Conservation (phyloP, 2,113 vertebrate species). For the human (Homo sapiens) region GRCh38 chr7:139893001-139893500, state of each 20-base stretch:
- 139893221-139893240: neutral
- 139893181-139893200: neutral
- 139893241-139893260: neutral
- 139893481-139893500: constrained; percentile 72
- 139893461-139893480: constrained; percentile 31
- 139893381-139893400: neutral
- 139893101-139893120: neutral
- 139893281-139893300: neutral
- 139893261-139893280: neutral
- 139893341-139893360: neutral
- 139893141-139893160: neutral
- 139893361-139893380: neutral
- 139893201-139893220: neutral
- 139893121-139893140: neutral
- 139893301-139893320: neutral
- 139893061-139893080: neutral
- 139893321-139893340: neutral
- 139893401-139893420: neutral
- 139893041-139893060: neutral
- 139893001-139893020: neutral
- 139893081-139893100: neutral
- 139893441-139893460: constrained; percentile 53
- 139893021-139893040: neutral
- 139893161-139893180: neutral
- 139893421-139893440: constrained; percentile 66